Evolutionary conservation across 1,140 invertebrate genomes (phyloP).

Genomic region (Drosophila setifemur): DNA sequence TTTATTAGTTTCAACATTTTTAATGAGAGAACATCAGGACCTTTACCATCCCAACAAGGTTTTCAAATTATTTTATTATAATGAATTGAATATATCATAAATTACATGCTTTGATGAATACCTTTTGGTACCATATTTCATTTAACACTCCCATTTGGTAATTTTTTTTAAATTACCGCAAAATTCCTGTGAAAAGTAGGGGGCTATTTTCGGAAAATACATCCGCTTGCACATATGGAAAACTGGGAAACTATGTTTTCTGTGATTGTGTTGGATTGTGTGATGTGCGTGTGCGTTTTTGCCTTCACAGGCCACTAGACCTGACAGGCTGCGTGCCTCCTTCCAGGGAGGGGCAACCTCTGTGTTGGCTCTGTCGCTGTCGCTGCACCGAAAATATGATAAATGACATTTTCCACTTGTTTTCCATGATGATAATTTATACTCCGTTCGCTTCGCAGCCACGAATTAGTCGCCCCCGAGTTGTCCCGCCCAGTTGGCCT

Average conservation of each 20-base stretch:
- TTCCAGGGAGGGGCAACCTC: no score
- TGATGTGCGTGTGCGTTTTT: slow-evolving; percentile 5
- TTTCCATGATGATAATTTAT: slow-evolving; percentile 81
- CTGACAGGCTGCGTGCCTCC: slow-evolving; percentile 11
- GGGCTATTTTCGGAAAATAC: not conserved
- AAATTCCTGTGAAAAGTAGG: not conserved
- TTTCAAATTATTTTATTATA: no score
- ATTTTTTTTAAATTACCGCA: not conserved
- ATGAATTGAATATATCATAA: no score
- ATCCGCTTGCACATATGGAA: slow-evolving; percentile 6
- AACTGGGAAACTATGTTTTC: slow-evolving; percentile 1
- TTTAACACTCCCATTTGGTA: not conserved
- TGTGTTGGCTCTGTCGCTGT: slow-evolving; percentile 45
- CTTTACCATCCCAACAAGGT: no score
- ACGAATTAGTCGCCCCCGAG: slow-evolving; percentile 63
- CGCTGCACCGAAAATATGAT: slow-evolving; percentile 73
- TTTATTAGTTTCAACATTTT: no score
- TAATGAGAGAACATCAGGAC: no score
- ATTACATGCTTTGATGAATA: not conserved
- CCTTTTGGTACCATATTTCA: not conserved
- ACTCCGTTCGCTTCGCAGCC: slow-evolving; percentile 64
- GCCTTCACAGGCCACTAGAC: slow-evolving; percentile 17
- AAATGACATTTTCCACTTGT: slow-evolving; percentile 81
- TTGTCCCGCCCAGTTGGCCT: slow-evolving; percentile 1
- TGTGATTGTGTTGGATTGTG: slow-evolving; percentile 3